phyloP scores from a whole-genome alignment of 2,797 vertebrate genomes.

The Brachyalestes nurse region DNA sequence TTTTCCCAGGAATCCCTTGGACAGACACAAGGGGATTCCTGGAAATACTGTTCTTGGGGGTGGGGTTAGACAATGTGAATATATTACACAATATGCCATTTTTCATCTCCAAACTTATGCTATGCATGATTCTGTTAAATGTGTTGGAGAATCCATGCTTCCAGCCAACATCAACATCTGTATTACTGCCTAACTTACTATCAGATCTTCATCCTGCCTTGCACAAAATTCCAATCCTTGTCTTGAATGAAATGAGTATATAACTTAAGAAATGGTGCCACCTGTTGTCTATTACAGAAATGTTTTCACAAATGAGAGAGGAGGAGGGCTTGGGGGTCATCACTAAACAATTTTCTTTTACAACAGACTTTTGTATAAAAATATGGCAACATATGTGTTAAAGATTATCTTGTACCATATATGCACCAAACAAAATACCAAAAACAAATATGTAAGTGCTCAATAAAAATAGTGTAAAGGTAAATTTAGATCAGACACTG shows the following conservation, averaged over 20 bases:
- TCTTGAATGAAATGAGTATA: not conserved
- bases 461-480: no score
- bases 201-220: no score
- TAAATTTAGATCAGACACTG: no score
- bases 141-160: not conserved
- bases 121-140: not conserved
- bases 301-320: not conserved
- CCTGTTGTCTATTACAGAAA: not conserved
- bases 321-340: no score
- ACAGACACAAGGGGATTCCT: conserved; percentile 93
- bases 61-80: conserved; percentile 78
- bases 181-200: no score
- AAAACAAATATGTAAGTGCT: no score
- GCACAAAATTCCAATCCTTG: not conserved
- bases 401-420: no score
- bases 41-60: conserved; percentile 99
- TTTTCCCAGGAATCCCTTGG: conserved; percentile 99
- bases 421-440: no score
- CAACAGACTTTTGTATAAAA: no score
- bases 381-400: no score
- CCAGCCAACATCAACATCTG: no score
- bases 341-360: no score
- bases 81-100: not conserved
- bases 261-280: not conserved
- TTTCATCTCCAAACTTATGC: not conserved